A percentile compares a stretch with the other conserved stretches of the same genome.
Conservation (phyloP, 2,113 vertebrate genomes). For the Nibea coibor region DNA sequence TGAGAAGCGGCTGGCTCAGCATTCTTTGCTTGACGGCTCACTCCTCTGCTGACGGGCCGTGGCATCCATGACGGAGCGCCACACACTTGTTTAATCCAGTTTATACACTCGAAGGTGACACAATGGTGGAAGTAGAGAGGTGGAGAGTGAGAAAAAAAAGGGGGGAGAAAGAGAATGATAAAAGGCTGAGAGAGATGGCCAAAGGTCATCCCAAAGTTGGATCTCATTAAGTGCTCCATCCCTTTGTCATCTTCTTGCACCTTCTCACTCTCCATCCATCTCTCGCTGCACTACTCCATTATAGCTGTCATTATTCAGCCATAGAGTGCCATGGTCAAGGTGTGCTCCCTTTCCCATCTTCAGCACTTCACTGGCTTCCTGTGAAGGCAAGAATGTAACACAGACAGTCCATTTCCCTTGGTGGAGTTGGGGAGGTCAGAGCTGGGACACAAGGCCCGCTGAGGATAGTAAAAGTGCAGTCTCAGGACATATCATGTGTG, state of each 20-base stretch:
- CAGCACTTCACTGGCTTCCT: constrained; percentile 16
- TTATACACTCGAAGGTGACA: constrained; percentile 59
- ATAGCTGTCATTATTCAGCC: constrained; percentile 37
- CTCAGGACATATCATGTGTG: constrained; percentile 62
- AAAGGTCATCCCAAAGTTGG: constrained; percentile 77
- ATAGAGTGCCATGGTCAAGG: background rate
- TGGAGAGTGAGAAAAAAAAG: constrained; percentile 25
- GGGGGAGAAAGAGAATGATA: constrained; percentile 30
- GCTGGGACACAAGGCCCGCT: constrained; percentile 56
- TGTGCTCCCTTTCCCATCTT: constrained; percentile 22
- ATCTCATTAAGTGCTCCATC: constrained; percentile 82
- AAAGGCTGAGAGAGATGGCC: constrained; percentile 53
- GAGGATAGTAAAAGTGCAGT: constrained; percentile 71
- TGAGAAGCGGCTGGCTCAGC: constrained; percentile 70
- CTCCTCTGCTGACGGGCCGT: constrained; percentile 73
- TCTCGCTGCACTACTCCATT: constrained; percentile 25
- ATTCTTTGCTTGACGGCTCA: constrained; percentile 78
- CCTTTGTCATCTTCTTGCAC: constrained; percentile 72
- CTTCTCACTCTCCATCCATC: constrained; percentile 41
- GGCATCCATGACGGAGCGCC: constrained; percentile 80
- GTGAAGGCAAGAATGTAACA: constrained; percentile 47
- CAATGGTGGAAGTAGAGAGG: constrained; percentile 37
- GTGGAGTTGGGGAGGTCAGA: constrained; percentile 67
- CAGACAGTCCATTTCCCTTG: constrained; percentile 50
- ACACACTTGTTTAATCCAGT: constrained; percentile 86